Evolutionary conservation across 2,888 invertebrate genomes (phyloP), one percentile per base, ranked within the genome.

Genomic region (Entomobrya multifasciata): DNA sequence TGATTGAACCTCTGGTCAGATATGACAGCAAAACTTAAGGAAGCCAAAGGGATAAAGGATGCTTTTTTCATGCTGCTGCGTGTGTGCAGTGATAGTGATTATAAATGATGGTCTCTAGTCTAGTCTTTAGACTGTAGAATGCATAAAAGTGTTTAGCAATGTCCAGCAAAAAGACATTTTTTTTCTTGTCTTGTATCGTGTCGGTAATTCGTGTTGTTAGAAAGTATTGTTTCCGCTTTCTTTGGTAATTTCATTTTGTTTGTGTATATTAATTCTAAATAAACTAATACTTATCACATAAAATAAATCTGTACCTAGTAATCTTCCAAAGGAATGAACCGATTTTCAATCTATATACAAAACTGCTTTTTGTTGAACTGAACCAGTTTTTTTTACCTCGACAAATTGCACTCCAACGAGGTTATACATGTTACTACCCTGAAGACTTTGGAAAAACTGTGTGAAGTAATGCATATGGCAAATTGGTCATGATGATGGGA

Each of bases 401-500:
- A 74, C 78, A 85, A 85, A 78, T 85, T 78, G 78, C 70, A 85
- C 70, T 84, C n/a, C 57, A 20, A 36, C 8, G 36, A 6, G 4
- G 8, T 76, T 52, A 10, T 74, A n/a, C 27, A 4, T 76, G 20
- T 44, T 27, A 11, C 62, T 17, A 36, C 4, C 5, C 8, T 36
- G 8, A 8, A 22, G 77, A 25, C 41, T 62, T 47, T 20, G 60
- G 41, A 47, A 74, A 86, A 79, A 86, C 74, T 86, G 74, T 86
- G 86, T 80, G 86, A 86, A 86, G 86, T 36, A 62, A 86, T 79
- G 79, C 86, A 86, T 52, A 86, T 86, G 86, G 86, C 47, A 86
- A 86, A 86, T 86, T 86, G 86, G 52, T 70, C 47, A 85, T 78
- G 70, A 70, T 70, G 82, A 74, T 82, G 86, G 74, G 79, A 62